phyloP scores from a whole-genome alignment of 2,113 vertebrate species.

The Cyprinodon brontotheroides region DNA sequence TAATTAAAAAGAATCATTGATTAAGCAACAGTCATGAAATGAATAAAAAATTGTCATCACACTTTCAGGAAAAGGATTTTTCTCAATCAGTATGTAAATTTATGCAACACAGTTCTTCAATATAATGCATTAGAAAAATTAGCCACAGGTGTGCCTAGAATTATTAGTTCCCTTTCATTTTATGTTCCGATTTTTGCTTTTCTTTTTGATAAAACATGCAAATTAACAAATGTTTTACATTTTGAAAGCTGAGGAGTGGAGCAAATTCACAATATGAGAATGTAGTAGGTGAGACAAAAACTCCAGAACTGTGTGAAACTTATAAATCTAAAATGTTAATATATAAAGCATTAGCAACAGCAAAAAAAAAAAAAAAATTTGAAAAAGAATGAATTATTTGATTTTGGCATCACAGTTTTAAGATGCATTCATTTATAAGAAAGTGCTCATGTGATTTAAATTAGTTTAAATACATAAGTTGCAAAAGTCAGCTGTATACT shows the following conservation, averaged over 20 bases:
- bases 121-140: not conserved
- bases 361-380: no score
- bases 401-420: no score
- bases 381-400: no score
- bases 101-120: conserved; percentile 2
- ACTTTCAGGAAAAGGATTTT: conserved; percentile 1
- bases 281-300: not conserved
- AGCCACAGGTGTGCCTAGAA: not conserved
- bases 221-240: no score
- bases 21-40: conserved; percentile 8
- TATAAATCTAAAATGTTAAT: no score
- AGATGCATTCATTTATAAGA: no score
- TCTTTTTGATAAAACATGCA: not conserved
- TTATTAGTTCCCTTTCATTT: not conserved
- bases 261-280: not conserved
- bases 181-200: not conserved
- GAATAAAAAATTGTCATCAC: conserved; percentile 3
- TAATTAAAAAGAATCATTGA: conserved; percentile 48
- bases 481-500: no score
- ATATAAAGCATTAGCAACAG: no score
- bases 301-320: no score
- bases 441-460: no score
- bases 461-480: no score
- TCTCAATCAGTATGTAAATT: conserved; percentile 25
- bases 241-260: not conserved